Percentiles rank a stretch among this genome's conserved stretches.
These are phyloP conservation scores for Chloroceryle aenea DNA, from an alignment of 2,113 vertebrate species.

Conservation along the genomic window DNA sequence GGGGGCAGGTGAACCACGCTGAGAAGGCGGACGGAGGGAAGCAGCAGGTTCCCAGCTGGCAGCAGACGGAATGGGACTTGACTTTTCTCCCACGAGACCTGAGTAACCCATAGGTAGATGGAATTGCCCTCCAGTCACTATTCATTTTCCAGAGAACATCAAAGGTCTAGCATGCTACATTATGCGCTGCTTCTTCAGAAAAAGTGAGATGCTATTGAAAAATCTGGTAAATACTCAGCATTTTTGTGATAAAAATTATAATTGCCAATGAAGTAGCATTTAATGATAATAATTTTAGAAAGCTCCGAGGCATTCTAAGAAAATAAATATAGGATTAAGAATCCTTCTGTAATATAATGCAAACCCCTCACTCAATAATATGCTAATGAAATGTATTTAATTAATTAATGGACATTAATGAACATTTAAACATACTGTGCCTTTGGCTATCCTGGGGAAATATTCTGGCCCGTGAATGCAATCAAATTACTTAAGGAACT, in stretches of 20 bases:
- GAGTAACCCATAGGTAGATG: slow-evolving; percentile 3
- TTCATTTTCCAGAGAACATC: slow-evolving; percentile 52
- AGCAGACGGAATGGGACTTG: neutral
- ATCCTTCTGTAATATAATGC: neutral
- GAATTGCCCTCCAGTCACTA: slow-evolving; percentile 62
- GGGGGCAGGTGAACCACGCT: neutral
- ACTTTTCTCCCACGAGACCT: slow-evolving; percentile 61
- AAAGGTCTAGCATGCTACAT: slow-evolving; percentile 28
- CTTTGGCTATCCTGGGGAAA: neutral
- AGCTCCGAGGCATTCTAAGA: neutral
- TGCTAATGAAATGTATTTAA: neutral
- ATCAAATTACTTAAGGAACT: neutral
- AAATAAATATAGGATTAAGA: neutral
- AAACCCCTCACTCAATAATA: slow-evolving; percentile 4
- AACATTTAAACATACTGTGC: neutral
- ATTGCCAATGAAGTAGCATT: slow-evolving; percentile 1
- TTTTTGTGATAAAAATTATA: slow-evolving; percentile 13
- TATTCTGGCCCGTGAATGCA: neutral
- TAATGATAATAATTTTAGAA: neutral
- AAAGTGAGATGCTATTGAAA: slow-evolving; percentile 12
- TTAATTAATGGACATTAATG: slow-evolving; percentile 27
- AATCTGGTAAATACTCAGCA: neutral
- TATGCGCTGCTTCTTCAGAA: slow-evolving; percentile 22
- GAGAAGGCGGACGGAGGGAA: neutral
- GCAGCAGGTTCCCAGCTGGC: slow-evolving; percentile 23